These are phyloP conservation scores for Strigamia maritima DNA, from an alignment of 2,888 invertebrate genomes.

Conservation along the genomic window DNA sequence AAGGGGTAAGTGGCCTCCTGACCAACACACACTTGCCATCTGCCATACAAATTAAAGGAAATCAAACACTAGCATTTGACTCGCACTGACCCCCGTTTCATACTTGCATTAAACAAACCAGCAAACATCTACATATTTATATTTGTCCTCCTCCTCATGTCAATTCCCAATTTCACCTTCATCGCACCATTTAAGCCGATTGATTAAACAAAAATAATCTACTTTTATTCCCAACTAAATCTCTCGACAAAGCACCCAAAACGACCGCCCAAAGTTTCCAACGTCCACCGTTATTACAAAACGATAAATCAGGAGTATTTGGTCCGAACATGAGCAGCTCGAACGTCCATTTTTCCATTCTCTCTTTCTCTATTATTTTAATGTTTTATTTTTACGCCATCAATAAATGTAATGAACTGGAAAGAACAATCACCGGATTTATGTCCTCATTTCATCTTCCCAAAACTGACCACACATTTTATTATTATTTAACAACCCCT, in stretches of 20 bases:
- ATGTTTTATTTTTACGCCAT: not conserved
- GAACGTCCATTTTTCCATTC: too few relatives aligned
- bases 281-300: too few relatives aligned
- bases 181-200: too few relatives aligned
- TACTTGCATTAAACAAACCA: not conserved
- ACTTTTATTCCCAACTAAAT: too few relatives aligned
- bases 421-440: not conserved
- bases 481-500: too few relatives aligned
- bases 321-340: too few relatives aligned
- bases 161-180: not conserved
- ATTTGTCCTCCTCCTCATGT: not conserved
- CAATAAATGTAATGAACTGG: not conserved
- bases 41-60: constrained; percentile 1
- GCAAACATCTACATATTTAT: not conserved
- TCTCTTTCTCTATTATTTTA: too few relatives aligned
- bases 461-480: not conserved
- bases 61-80: not conserved
- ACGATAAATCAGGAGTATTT: too few relatives aligned
- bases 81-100: not conserved
- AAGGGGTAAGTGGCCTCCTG: constrained; percentile 20
- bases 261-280: too few relatives aligned
- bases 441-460: not conserved
- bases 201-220: too few relatives aligned
- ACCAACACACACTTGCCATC: constrained; percentile 4
- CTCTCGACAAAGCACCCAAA: too few relatives aligned